phyloP scores from a whole-genome alignment of 2,797 vertebrate species.

The Fratercula arctica region DNA sequence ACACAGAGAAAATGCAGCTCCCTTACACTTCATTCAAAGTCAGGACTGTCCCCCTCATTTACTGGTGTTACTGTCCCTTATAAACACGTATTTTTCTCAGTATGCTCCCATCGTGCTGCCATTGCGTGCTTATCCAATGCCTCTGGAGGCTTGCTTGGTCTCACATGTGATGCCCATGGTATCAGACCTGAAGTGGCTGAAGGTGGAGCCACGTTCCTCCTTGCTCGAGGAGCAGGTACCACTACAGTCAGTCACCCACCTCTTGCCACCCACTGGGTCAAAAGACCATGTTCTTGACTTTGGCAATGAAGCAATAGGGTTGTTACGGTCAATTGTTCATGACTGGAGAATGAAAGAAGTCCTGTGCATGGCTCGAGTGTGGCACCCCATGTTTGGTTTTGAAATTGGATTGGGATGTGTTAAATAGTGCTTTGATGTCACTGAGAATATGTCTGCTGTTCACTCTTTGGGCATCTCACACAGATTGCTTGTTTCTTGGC shows the following conservation, averaged over 20 bases:
- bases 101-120: background rate
- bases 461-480: background rate
- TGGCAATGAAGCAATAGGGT: background rate
- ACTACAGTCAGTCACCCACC: background rate
- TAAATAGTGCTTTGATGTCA: background rate
- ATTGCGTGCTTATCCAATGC: background rate
- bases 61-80: background rate
- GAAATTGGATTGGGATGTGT: background rate
- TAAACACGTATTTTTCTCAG: background rate
- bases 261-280: background rate
- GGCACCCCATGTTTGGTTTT: background rate
- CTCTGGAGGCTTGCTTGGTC: background rate
- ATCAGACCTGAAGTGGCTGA: background rate
- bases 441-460: background rate
- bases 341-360: background rate
- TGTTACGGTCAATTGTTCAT: background rate
- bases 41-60: background rate
- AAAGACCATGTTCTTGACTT: background rate
- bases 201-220: background rate
- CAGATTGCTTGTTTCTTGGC: background rate
- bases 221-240: background rate
- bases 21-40: background rate
- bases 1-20: background rate
- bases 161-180: fast-evolving
- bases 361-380: background rate